Evolutionary conservation across 2,797 vertebrate species (phyloP), one percentile per base, ranked within the genome.

Genomic region (Lepus oiostolus): DNA sequence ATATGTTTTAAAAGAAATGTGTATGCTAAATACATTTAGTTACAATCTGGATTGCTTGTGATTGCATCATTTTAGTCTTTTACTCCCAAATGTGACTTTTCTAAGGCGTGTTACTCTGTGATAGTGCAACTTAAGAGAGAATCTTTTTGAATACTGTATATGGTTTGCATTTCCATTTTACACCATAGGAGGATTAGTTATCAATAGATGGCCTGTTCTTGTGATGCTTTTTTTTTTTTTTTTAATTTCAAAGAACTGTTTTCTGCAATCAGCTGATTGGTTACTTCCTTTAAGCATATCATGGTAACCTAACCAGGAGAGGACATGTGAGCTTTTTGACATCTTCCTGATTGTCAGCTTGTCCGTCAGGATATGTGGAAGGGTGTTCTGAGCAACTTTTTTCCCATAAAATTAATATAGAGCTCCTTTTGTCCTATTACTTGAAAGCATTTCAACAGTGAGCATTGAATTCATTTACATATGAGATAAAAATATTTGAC

Each of bases 21-120:
- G 7, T 58, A 32, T 52, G 4, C 75, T 83, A 60, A 77, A 3
- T 93, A 81, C 81, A 32, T 85, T 84, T 94, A 81, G 26, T 32
- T 82, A 12, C 79, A 47, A 35, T 80, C 65, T 62, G 21, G 84
- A 30, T 91, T 84, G 77, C 95, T 85, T 76, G 13, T 70, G 60
- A 90, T 95, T 96, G 71, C 77, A 88, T 96, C 79, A 52, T 32
- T 88, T 16, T 75, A 89, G 52, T 90, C 38, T 95, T 88, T 90
- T 88, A 68, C 42, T 79, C 11, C 71, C 75, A 60, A 65, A 71
- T 90, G 9, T 93, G 50, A 74, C 26, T 89, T 88, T 50, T 10
- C 0, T 81, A 58, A 94, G 38, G 71, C 19, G 3, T 54, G 10
- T 90, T 89, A 52, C 62, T 91, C 47, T 72, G 26, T 77, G 68